A percentile compares a stretch with the other conserved stretches of the same genome.
These are phyloP conservation scores for Halisarca cf. caerulea DNA, from an alignment of 37 sponge, comb jelly and placozoan species.

Conservation along the genomic window DNA sequence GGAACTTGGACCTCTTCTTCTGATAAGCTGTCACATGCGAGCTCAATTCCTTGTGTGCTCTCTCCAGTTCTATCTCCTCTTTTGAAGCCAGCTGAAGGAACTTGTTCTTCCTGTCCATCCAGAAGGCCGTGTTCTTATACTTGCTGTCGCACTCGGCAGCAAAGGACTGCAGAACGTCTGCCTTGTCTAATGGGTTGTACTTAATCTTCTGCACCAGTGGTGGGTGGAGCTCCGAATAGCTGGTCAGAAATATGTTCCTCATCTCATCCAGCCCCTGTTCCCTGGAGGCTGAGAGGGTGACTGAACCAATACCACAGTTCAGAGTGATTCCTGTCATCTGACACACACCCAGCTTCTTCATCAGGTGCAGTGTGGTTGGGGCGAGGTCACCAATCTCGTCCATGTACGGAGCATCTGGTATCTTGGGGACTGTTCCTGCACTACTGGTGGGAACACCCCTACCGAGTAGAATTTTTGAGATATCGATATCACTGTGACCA, in stretches of 20 bases:
- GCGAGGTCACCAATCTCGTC: slow-evolving; percentile 19
- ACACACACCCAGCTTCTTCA: slow-evolving; percentile 9
- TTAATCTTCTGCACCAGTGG: background rate
- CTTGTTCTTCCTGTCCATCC: slow-evolving; percentile 4
- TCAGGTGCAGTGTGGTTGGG: background rate
- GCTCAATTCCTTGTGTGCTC: background rate
- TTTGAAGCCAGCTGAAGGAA: background rate
- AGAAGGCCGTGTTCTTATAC: background rate
- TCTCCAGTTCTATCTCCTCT: background rate
- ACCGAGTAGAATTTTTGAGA: background rate
- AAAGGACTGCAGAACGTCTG: background rate
- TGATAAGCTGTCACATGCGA: background rate
- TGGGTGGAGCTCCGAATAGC: background rate
- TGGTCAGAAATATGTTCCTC: background rate
- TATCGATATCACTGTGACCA: background rate
- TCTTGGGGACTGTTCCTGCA: background rate
- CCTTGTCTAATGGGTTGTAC: background rate
- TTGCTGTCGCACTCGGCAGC: slow-evolving; percentile 11
- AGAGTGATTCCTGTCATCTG: slow-evolving; percentile 22
- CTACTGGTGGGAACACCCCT: no score
- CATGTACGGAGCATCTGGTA: background rate
- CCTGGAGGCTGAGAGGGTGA: background rate
- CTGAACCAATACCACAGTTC: slow-evolving; percentile 11
- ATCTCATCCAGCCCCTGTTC: background rate
- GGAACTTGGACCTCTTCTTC: background rate